phyloP scores from a whole-genome alignment of 2,888 invertebrate genomes.

The Hololepta plana region DNA sequence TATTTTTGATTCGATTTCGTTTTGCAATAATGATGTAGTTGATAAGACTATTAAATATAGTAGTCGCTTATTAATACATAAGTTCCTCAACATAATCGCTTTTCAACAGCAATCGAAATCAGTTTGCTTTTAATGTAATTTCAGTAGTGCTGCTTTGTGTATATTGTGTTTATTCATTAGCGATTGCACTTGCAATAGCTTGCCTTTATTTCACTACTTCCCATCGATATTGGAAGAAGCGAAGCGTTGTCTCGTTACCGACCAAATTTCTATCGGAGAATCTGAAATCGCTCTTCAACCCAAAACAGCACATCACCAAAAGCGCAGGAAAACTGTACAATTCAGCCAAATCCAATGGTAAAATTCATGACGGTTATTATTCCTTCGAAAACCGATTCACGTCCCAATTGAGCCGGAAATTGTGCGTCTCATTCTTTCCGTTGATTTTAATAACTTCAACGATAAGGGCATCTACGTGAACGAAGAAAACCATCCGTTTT shows the following conservation, averaged over 20 bases:
- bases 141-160: too few species aligned
- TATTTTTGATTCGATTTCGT: too few species aligned
- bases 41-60: too few species aligned
- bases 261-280: constrained; percentile 5
- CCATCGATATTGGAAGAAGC: constrained; percentile 4
- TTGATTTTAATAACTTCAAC: constrained; percentile 21
- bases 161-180: too few species aligned
- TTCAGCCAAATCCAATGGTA: constrained; percentile 11
- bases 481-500: constrained; percentile 18
- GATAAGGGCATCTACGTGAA: constrained; percentile 18
- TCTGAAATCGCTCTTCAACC: constrained; percentile 1
- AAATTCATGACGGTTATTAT: constrained; percentile 15
- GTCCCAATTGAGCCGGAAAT: constrained; percentile 19
- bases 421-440: constrained; percentile 19
- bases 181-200: neutral
- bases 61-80: too few species aligned
- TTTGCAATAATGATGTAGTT: too few species aligned
- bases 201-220: constrained; percentile 1
- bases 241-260: constrained; percentile 1
- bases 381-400: constrained; percentile 14
- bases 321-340: constrained; percentile 4
- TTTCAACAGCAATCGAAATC: too few species aligned
- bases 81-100: too few species aligned
- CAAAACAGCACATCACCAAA: neutral
- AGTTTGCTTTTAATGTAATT: too few species aligned